Evolutionary conservation across 2,888 invertebrate genomes (phyloP).

Genomic region (Punctoribates punctum): DNA sequence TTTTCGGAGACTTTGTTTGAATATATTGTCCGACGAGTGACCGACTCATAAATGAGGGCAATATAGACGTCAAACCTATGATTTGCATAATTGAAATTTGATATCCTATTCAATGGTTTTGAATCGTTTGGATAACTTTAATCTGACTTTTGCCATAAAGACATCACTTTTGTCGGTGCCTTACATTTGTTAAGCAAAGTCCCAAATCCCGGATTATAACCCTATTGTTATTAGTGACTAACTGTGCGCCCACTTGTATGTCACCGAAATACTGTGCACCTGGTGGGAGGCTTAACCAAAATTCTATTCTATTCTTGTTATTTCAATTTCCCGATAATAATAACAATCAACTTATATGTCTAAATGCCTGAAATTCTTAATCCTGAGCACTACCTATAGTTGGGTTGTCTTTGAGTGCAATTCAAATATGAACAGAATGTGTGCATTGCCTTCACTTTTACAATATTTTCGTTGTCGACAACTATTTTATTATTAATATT

Average conservation of each 20-base stretch:
- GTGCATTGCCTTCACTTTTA: slow-evolving; percentile 17
- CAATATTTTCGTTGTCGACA: background rate
- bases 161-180: slow-evolving; percentile 11
- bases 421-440: background rate
- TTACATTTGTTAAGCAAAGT: background rate
- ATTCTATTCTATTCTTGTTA: background rate
- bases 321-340: background rate
- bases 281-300: slow-evolving; percentile 13
- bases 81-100: slow-evolving; percentile 29
- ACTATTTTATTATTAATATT: slow-evolving; percentile 1
- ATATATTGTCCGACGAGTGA: background rate
- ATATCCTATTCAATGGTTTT: slow-evolving; percentile 14
- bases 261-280: slow-evolving; percentile 19
- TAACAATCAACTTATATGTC: slow-evolving; percentile 22
- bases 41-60: background rate
- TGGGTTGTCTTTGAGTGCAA: background rate
- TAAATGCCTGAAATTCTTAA: slow-evolving; percentile 2
- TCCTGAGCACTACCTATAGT: background rate
- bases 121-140: slow-evolving; percentile 22
- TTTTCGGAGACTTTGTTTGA: background rate
- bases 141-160: slow-evolving; percentile 35
- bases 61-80: slow-evolving; percentile 20
- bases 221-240: slow-evolving; percentile 24
- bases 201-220: slow-evolving; percentile 26
- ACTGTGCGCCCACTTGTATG: slow-evolving; percentile 26